Conservation (phyloP, 2,113 vertebrate species). For the Pterocles burchelli region DNA sequence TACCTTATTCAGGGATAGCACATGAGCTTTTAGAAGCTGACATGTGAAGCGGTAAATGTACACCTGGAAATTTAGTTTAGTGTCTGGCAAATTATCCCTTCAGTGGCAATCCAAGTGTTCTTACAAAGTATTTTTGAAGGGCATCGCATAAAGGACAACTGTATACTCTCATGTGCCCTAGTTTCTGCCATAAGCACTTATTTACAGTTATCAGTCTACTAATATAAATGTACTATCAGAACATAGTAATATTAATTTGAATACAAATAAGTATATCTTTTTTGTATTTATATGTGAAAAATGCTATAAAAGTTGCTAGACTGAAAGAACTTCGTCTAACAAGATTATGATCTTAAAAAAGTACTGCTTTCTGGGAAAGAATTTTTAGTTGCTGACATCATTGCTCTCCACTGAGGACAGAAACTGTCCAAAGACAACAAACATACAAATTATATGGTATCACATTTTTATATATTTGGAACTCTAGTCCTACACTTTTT, state of each 20-base stretch:
- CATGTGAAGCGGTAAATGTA: background rate
- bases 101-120: background rate
- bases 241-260: background rate
- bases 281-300: background rate
- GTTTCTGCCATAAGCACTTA: background rate
- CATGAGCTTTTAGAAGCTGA: background rate
- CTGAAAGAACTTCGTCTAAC: background rate
- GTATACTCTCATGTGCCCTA: background rate
- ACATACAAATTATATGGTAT: background rate
- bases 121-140: background rate
- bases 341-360: background rate
- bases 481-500: background rate
- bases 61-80: background rate
- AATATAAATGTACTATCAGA: background rate
- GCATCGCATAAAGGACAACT: background rate
- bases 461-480: constrained; percentile 23
- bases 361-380: background rate
- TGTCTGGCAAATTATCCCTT: background rate
- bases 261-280: background rate
- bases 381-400: constrained; percentile 1
- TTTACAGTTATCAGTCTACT: background rate
- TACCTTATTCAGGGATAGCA: background rate
- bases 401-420: background rate
- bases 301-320: rapidly evolving
- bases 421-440: constrained; percentile 14